Percentiles rank a stretch among this genome's conserved stretches.
Conservation (phyloP, 1,140 invertebrate genomes). For the Melanaphis sacchari region DNA sequence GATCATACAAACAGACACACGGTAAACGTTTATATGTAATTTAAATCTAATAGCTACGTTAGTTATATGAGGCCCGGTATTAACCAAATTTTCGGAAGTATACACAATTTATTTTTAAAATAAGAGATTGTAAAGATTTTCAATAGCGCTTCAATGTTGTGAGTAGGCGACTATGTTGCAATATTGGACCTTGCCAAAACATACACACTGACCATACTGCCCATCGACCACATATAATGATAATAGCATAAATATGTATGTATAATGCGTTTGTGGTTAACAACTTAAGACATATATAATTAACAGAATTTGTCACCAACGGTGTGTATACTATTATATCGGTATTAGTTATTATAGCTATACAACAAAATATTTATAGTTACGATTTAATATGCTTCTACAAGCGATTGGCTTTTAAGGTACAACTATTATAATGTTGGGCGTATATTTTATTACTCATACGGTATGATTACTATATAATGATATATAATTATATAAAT, state of each 20-base stretch:
- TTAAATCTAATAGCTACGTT: neutral
- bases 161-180: neutral
- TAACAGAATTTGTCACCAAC: neutral
- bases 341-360: neutral
- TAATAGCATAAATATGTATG: neutral
- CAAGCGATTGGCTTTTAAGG: neutral
- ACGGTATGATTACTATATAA: neutral
- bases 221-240: neutral
- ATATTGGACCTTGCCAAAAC: conserved; percentile 28
- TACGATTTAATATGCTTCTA: neutral
- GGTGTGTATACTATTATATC: neutral
- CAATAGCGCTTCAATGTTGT: neutral
- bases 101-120: neutral
- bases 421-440: neutral
- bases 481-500: neutral
- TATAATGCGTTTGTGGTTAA: neutral
- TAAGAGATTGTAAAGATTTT: conserved; percentile 9
- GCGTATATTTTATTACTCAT: neutral
- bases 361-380: conserved; percentile 10
- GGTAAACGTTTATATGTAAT: neutral
- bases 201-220: conserved; percentile 18
- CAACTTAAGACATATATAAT: conserved; percentile 1
- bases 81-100: neutral
- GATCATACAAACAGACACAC: neutral
- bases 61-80: neutral